Evolutionary conservation across 2,113 vertebrate genomes (phyloP).

Genomic region (Python bivittatus): DNA sequence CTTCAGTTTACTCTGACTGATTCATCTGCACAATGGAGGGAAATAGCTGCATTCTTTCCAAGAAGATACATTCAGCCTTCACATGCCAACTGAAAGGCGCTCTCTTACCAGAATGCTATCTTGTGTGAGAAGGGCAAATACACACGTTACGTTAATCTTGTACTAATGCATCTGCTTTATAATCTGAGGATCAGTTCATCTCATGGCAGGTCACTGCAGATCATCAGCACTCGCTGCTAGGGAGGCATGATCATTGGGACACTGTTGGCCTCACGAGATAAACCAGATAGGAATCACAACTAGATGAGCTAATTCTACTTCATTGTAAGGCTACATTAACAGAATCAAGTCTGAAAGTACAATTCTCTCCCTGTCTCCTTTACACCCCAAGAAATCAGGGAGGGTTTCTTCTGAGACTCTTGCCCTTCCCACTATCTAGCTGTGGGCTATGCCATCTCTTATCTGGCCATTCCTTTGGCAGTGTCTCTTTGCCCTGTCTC

Average conservation of each 20-base stretch:
- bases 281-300: no score
- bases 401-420: no score
- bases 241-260: neutral
- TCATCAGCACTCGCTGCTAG: neutral
- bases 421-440: no score
- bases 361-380: no score
- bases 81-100: neutral
- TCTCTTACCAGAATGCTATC: neutral
- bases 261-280: no score
- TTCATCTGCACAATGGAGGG: neutral
- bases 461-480: no score
- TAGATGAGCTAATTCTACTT: no score
- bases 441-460: no score
- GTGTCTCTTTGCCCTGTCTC: no score
- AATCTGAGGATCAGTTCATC: neutral
- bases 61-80: neutral
- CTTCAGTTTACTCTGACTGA: neutral
- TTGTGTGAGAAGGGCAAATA: neutral
- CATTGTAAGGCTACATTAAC: no score
- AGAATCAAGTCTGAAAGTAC: no score
- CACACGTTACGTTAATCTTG: neutral
- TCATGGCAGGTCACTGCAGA: neutral
- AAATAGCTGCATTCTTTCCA: neutral
- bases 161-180: neutral
- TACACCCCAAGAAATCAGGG: no score